phyloP scores from a whole-genome alignment of 2,797 vertebrate genomes.

The Astyanax mexicanus region DNA sequence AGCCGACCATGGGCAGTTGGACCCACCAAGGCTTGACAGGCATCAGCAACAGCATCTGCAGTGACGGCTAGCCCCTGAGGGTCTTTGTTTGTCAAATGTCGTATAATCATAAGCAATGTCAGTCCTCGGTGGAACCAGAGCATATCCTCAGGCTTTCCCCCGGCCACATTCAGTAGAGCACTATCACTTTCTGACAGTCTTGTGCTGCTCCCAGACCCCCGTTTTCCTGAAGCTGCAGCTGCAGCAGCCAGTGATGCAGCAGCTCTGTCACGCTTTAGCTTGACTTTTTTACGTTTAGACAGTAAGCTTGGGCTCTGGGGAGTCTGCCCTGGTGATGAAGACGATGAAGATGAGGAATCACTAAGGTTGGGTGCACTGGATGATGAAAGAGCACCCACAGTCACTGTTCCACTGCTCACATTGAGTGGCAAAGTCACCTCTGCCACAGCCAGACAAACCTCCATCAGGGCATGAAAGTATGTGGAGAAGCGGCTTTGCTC shows the following conservation, averaged over 20 bases:
- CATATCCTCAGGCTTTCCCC: conserved; percentile 97
- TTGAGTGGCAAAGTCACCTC: conserved; percentile 96
- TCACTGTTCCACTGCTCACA: conserved; percentile 84
- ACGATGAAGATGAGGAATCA: conserved; percentile 95
- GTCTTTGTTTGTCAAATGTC: conserved; percentile 93
- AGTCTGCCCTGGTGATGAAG: conserved; percentile 95
- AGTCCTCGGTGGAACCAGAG: conserved; percentile 97
- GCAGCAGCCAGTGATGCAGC: conserved; percentile 75
- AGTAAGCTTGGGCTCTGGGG: conserved; percentile 96
- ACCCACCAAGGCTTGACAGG: conserved; percentile 94
- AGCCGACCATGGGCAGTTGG: conserved; percentile 93
- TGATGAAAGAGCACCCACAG: conserved; percentile 82
- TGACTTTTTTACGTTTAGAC: conserved; percentile 97
- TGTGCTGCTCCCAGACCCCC: conserved; percentile 75
- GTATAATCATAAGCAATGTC: conserved; percentile 93
- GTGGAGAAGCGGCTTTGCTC: conserved; percentile 97
- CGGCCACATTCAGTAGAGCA: conserved; percentile 88
- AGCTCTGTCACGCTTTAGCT: conserved; percentile 94
- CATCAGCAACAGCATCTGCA: conserved; percentile 92
- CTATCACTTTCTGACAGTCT: conserved; percentile 84
- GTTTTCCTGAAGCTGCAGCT: conserved; percentile 85
- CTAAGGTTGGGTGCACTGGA: conserved; percentile 90
- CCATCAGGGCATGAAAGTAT: conserved; percentile 96
- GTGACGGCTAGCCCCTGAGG: conserved; percentile 94
- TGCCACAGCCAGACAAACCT: conserved; percentile 93